Base-by-base conservation (phyloP, 2,113 vertebrate genomes). In the Carassius carassius region DNA sequence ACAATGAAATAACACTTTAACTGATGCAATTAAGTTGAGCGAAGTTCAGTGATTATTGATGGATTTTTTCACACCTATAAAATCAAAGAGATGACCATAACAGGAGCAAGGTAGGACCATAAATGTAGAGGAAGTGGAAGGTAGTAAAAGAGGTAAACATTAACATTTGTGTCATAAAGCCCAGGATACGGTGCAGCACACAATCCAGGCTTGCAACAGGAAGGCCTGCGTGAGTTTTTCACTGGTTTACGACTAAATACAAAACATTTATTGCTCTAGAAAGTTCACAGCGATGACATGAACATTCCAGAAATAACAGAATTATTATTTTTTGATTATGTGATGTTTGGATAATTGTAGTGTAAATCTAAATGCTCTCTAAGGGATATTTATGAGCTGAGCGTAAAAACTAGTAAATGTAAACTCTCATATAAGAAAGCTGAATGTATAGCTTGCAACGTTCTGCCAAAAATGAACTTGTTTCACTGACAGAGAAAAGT, bases 111-210 rank as follows among this genome's bases (percentile, higher is more conserved):
- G 67, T 67, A 69, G 8, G 19, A 16, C 49, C 3, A 82, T 82
- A 73, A 82, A 82, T 9, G 10, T 3, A 41, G 21, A 62, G 12
- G 51, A 41, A 47, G 41, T 69, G 12, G 49, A 82, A 82, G 32
- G 81, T 58, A 41, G 80, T 82, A 82, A 82, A 82, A 41, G 44
- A n/a, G 67, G 21, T 82, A 82, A 82, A 70, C 67, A 82, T 82
- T 82, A 82, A 82, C 81, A 73, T 56, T 82, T 25, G 29, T 56
- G 49, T 56, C 47, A 82, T 82, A 82, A 82, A 82, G 65, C 19
- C 37, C 65, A 56, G 25, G 9, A 80, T 80, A 80, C 1, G n/a
- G 8, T 21, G 37, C 23, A 14, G 21, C 70, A 63, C 56, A 79
- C 56, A 21, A 77, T 77, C 25, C 77, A 62, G 23, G n/a, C 60